Conservation (phyloP, 2,888 invertebrate genomes). For the Agonopterix subpropinquella region DNA sequence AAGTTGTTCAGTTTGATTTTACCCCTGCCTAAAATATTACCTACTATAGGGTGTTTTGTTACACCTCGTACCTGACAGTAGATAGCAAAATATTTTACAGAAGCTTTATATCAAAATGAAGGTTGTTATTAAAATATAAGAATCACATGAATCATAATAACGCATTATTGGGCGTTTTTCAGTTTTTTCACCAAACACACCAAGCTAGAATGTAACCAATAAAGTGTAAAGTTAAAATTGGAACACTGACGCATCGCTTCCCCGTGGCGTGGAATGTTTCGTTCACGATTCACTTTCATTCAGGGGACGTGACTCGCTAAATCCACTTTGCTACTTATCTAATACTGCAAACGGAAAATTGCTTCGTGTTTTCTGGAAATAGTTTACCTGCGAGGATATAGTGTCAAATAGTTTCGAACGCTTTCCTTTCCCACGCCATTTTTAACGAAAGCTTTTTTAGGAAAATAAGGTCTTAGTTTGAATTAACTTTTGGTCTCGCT, state of each 20-base stretch:
- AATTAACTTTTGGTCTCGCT: slow-evolving; percentile 30
- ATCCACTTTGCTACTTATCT: slow-evolving; percentile 50
- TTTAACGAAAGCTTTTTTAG: background rate
- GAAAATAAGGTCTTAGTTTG: slow-evolving; percentile 9
- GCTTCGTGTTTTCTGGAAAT: slow-evolving; percentile 11
- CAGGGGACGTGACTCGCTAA: slow-evolving; percentile 47
- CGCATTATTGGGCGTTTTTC: no score
- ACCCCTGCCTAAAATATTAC: no score
- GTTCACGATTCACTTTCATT: slow-evolving; percentile 48
- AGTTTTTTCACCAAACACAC: no score
- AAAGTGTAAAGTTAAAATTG: slow-evolving; percentile 21
- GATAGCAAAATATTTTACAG: no score
- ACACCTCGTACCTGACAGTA: no score
- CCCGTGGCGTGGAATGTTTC: slow-evolving; percentile 31
- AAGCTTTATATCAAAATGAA: no score
- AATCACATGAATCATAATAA: no score
- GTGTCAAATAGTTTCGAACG: slow-evolving; percentile 7
- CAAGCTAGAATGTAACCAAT: background rate
- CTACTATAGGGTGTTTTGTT: no score
- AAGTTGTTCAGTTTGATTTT: no score
- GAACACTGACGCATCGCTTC: slow-evolving; percentile 28
- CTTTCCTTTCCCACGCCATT: slow-evolving; percentile 1
- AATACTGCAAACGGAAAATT: slow-evolving; percentile 12
- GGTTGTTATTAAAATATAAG: no score
- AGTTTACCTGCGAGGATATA: slow-evolving; percentile 11